A percentile compares a stretch with the other conserved stretches of the same genome.
These are phyloP conservation scores for Asarcornis scutulata DNA, from an alignment of 2,113 vertebrate genomes.

Conservation along the genomic window DNA sequence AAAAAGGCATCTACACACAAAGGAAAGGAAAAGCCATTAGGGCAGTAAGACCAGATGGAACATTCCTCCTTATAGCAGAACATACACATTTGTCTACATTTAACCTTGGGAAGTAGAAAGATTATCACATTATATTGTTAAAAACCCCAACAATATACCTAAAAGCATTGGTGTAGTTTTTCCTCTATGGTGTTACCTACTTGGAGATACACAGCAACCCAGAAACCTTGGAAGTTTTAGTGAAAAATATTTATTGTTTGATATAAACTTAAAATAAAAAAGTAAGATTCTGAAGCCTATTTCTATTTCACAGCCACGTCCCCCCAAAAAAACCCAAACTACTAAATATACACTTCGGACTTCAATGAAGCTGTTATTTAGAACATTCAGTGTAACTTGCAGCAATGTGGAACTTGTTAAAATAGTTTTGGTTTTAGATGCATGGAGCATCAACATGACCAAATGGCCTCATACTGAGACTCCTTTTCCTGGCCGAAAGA, in stretches of 20 bases:
- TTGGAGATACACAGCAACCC: neutral
- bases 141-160: neutral
- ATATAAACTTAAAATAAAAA: neutral
- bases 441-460: neutral
- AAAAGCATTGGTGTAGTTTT: rapidly evolving
- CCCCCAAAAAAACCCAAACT: neutral
- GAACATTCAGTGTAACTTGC: neutral
- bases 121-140: rapidly evolving
- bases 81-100: neutral
- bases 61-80: neutral
- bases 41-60: neutral
- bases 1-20: neutral
- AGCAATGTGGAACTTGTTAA: neutral
- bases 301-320: neutral
- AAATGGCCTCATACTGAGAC: neutral
- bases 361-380: neutral
- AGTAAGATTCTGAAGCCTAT: neutral
- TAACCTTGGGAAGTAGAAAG: neutral
- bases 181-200: neutral
- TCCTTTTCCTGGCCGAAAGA: neutral
- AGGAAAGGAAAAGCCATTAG: neutral
- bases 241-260: neutral
- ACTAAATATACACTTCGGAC: neutral
- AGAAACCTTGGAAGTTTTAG: neutral
- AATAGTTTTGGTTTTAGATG: neutral